Evolutionary conservation across 2,888 invertebrate species (phyloP).

Genomic region (Eristalinus sepulchralis): DNA sequence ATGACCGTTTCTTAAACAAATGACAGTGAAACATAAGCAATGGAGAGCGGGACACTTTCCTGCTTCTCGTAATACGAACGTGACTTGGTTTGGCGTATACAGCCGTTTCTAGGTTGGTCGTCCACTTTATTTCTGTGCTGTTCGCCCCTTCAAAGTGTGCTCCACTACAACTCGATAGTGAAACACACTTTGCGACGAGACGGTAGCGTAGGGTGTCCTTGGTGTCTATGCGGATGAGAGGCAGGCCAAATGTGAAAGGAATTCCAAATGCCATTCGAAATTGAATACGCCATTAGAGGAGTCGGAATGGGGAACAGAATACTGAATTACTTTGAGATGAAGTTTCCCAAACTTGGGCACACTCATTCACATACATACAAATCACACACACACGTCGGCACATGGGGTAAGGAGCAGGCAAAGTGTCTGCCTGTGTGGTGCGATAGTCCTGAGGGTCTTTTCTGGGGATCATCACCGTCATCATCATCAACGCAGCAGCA

Average conservation of each 20-base stretch:
- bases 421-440: slow-evolving; percentile 9
- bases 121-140: slow-evolving; percentile 22
- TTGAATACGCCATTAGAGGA: slow-evolving; percentile 68
- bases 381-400: neutral
- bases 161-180: slow-evolving; percentile 9
- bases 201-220: neutral
- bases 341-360: slow-evolving; percentile 44
- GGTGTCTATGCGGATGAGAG: slow-evolving; percentile 4
- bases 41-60: slow-evolving; percentile 28
- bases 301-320: slow-evolving; percentile 62
- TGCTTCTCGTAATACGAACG: slow-evolving; percentile 33
- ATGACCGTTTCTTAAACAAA: slow-evolving; percentile 60
- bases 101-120: neutral
- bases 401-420: neutral
- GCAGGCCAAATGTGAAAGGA: slow-evolving; percentile 47
- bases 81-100: slow-evolving; percentile 61
- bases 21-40: slow-evolving; percentile 41
- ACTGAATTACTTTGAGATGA: slow-evolving; percentile 67
- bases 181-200: slow-evolving; percentile 30
- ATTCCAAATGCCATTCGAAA: slow-evolving; percentile 68
- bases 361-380: neutral
- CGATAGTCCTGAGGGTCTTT: slow-evolving; percentile 51
- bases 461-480: slow-evolving; percentile 59
- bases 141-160: neutral
- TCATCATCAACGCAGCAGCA: slow-evolving; percentile 52